phyloP scores from a whole-genome alignment of 2,888 invertebrate species.

The Morpho achilles region DNA sequence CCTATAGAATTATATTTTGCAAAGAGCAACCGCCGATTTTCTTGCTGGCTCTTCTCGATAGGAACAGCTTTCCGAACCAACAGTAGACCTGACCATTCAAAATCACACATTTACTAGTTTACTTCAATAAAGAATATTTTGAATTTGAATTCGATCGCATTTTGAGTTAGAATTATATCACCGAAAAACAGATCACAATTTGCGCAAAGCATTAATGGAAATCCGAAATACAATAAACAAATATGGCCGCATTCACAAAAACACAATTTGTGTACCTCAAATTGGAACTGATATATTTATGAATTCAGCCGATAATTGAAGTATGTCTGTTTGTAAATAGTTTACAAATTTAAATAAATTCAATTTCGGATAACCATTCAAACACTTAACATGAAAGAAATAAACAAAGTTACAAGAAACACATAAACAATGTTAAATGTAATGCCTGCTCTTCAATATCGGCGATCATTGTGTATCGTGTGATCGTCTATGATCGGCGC shows the following conservation, averaged over 20 bases:
- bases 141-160: neutral
- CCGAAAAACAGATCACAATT: conserved; percentile 27
- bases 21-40: no score
- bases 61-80: no score
- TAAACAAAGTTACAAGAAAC: conserved; percentile 26
- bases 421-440: conserved; percentile 32
- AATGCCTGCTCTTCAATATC: conserved; percentile 30
- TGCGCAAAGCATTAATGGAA: conserved; percentile 25
- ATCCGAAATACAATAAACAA: conserved; percentile 15
- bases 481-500: no score
- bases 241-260: neutral
- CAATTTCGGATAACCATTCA: conserved; percentile 30
- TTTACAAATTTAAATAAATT: conserved; percentile 14
- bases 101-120: no score
- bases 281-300: no score
- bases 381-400: conserved; percentile 35
- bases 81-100: no score
- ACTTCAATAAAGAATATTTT: neutral
- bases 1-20: no score
- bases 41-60: no score
- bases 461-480: no score
- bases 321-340: no score
- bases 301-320: no score
- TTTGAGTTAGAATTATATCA: neutral
- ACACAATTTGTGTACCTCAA: no score